Evolutionary conservation across 1,140 invertebrate species (phyloP).

Genomic region (Gryllus bimaculatus): DNA sequence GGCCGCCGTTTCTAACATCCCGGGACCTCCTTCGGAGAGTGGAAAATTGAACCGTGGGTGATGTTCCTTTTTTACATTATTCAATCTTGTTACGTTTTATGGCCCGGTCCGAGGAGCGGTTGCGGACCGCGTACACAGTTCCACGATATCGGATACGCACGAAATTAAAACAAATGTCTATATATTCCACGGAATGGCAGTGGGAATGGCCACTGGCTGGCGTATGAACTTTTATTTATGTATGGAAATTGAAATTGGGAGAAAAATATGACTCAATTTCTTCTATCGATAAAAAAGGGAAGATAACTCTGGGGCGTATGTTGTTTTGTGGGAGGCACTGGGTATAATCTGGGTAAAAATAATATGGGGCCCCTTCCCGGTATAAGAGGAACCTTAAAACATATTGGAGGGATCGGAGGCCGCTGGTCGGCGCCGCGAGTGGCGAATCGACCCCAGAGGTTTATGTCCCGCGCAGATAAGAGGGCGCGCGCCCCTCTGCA

Average conservation of each 20-base stretch:
- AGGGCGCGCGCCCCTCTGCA: not conserved
- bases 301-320: constrained; percentile 1
- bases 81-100: constrained; percentile 5
- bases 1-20: not conserved
- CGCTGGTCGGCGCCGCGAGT: too few relatives aligned
- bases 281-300: not conserved
- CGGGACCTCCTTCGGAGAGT: not conserved
- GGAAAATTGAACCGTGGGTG: not conserved
- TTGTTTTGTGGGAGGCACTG: not conserved
- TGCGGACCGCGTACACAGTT: not conserved
- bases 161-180: constrained; percentile 6
- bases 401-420: not conserved
- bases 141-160: not conserved
- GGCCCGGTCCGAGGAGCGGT: not conserved
- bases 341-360: not conserved
- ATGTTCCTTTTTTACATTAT: constrained; percentile 6
- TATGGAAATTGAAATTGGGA: constrained; percentile 5
- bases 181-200: not conserved
- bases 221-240: constrained; percentile 5
- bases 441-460: not conserved
- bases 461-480: not conserved
- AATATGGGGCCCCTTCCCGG: not conserved
- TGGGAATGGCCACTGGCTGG: not conserved
- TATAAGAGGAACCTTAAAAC: not conserved
- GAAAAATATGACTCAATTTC: not conserved